Conservation (phyloP, 2,113 vertebrate genomes). For the Suncus etruscus region DNA sequence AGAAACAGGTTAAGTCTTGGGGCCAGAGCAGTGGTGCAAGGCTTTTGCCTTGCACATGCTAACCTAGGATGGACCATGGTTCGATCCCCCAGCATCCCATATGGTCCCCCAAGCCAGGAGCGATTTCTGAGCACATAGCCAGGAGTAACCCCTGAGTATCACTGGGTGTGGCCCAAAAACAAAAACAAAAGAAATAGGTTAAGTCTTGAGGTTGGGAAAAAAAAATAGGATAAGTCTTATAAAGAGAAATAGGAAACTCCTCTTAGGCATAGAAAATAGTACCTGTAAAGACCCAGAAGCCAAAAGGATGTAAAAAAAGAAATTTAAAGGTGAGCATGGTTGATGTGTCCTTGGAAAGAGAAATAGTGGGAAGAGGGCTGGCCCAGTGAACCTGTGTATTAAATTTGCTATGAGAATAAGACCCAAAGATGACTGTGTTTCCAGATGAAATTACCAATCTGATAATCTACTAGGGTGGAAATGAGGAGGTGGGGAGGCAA, state of each 20-base stretch:
- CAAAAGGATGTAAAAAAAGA: conserved; percentile 28
- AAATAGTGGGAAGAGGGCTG: not conserved
- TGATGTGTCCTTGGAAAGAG: not conserved
- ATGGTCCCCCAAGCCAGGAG: too few species aligned
- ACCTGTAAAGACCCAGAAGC: not conserved
- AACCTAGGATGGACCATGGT: too few species aligned
- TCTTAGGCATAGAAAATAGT: conserved; percentile 3
- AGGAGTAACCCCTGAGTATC: too few species aligned
- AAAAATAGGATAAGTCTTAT: not conserved
- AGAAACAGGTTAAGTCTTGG: not conserved
- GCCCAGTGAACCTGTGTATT: not conserved
- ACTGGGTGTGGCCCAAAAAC: too few species aligned
- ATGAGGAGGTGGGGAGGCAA: too few species aligned
- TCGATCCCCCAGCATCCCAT: too few species aligned
- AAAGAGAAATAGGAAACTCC: conserved; percentile 18
- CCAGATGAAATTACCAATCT: conserved; percentile 33
- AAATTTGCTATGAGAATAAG: not conserved
- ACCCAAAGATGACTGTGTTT: not conserved
- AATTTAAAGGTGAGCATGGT: conserved; percentile 1
- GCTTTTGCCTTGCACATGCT: too few species aligned
- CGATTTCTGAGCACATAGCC: too few species aligned
- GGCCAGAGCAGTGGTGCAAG: too few species aligned
- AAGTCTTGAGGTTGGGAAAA: too few species aligned
- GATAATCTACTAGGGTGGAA: not conserved
- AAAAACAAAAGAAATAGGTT: too few species aligned